Evolutionary conservation across 2,113 vertebrate species (phyloP).

Genomic region (Nibea albiflora): DNA sequence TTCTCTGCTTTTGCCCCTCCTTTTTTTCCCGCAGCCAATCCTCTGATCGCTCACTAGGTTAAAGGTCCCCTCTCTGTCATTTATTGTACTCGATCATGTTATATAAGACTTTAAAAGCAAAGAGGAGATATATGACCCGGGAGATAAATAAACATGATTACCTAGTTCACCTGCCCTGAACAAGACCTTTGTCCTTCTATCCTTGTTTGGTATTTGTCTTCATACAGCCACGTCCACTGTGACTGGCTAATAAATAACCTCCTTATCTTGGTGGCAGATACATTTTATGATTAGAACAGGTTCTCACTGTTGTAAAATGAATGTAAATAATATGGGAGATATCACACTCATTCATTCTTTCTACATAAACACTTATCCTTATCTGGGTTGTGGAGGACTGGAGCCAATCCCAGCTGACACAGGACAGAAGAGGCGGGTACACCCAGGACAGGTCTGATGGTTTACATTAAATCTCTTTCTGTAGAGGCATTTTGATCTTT

Average conservation of each 20-base stretch:
- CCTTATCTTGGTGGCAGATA: background rate
- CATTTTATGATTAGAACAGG: background rate
- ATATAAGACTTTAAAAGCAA: background rate
- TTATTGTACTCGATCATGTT: background rate
- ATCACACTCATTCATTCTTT: too few relatives aligned
- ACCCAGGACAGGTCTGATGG: too few relatives aligned
- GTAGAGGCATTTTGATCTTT: background rate
- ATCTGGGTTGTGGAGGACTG: too few relatives aligned
- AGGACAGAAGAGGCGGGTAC: too few relatives aligned
- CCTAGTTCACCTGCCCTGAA: background rate
- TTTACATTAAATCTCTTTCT: background rate
- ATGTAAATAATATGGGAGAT: background rate
- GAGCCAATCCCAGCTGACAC: too few relatives aligned
- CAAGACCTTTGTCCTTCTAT: slow-evolving; percentile 17
- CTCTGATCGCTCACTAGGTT: background rate
- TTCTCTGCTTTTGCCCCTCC: slow-evolving; percentile 6
- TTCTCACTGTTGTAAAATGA: background rate
- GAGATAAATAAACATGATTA: slow-evolving; percentile 10
- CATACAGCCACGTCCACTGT: background rate
- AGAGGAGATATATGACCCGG: rapidly evolving
- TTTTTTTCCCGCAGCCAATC: background rate
- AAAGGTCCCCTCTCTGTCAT: rapidly evolving
- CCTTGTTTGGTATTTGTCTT: background rate
- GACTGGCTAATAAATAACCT: slow-evolving; percentile 27
- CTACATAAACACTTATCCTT: too few relatives aligned